phyloP scores from a whole-genome alignment of 2,797 vertebrate species.

The Hipposideros larvatus region DNA sequence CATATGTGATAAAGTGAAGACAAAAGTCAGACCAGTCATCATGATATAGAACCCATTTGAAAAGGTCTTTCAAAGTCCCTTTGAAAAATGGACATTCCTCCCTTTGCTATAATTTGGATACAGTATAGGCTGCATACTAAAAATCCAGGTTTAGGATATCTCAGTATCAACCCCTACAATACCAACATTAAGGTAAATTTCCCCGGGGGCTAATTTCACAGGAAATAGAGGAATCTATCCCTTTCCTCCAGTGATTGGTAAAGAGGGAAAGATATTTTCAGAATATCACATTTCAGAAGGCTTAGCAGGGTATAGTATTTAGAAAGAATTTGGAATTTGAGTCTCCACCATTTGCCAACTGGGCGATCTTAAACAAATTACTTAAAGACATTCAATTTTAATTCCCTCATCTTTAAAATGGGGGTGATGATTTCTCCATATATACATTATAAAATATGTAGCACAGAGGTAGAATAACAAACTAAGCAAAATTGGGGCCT shows the following conservation, averaged over 20 bases:
- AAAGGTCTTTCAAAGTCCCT: neutral
- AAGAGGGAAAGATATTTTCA: neutral
- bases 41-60: neutral
- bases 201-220: neutral
- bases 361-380: neutral
- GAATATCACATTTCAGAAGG: neutral
- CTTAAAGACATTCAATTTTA: neutral
- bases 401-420: conserved; percentile 5
- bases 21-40: neutral
- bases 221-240: neutral
- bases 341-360: neutral
- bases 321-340: neutral
- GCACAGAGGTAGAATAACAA: neutral
- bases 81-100: neutral
- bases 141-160: neutral
- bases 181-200: neutral
- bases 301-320: neutral
- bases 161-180: neutral
- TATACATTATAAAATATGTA: neutral
- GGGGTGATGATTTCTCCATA: neutral
- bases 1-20: neutral
- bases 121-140: fast-evolving
- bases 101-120: neutral
- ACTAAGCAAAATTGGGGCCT: neutral
- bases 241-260: neutral